Evolutionary conservation across 2,797 vertebrate species (phyloP).

Genomic region (Pseudotriccus pelzelni): DNA sequence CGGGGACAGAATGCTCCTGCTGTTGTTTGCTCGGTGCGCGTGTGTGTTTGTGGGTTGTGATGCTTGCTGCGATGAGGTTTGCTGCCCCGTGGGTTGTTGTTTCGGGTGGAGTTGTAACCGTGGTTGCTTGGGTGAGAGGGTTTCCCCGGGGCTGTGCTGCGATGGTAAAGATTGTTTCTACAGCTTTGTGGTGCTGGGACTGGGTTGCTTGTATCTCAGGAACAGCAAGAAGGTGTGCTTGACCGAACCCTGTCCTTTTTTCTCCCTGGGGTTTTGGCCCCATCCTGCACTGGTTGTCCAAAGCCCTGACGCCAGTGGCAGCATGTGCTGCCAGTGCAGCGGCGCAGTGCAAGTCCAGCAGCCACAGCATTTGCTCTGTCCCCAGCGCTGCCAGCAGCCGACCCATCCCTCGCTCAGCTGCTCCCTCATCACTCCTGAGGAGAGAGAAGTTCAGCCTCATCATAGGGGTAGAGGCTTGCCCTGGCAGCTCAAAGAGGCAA

Average conservation of each 20-base stretch:
- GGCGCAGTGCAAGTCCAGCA: rapidly evolving
- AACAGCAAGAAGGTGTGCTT: background rate
- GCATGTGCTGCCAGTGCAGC: rapidly evolving
- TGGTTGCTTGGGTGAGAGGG: background rate
- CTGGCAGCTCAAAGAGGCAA: background rate
- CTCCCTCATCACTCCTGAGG: background rate
- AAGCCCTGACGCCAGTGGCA: background rate
- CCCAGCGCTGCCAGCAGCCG: background rate
- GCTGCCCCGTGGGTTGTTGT: background rate
- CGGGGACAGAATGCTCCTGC: background rate
- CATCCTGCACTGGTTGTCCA: background rate
- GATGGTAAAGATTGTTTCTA: background rate
- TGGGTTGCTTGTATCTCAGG: background rate
- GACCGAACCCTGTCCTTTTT: background rate
- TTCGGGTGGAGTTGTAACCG: background rate
- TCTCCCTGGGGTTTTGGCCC: background rate
- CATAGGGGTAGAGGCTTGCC: background rate
- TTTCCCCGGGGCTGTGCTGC: background rate
- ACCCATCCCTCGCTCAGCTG: rapidly evolving
- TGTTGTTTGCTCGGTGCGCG: rapidly evolving
- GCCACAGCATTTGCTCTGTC: background rate
- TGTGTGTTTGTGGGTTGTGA: background rate
- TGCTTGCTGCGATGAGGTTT: rapidly evolving
- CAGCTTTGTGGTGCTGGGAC: background rate
- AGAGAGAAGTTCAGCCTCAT: background rate